phyloP scores from a whole-genome alignment of 1,140 invertebrate species.

The Cotesia typhae region DNA sequence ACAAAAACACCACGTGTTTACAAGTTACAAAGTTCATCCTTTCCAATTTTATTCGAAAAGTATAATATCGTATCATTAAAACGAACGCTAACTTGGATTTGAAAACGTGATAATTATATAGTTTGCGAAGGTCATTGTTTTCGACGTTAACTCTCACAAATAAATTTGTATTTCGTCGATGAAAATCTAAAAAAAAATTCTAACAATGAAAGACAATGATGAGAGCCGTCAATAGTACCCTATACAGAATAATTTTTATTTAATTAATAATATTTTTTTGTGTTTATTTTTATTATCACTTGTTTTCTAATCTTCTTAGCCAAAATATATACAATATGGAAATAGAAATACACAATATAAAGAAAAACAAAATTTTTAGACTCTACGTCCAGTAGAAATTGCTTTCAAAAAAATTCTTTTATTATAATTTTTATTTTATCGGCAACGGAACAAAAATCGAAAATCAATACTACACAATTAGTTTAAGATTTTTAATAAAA shows the following conservation, averaged over 20 bases:
- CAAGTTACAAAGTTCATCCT: neutral
- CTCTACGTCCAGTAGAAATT: neutral
- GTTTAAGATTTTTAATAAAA: slow-evolving; percentile 35
- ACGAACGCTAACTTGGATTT: neutral
- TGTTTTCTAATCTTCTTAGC: slow-evolving; percentile 23
- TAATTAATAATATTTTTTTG: slow-evolving; percentile 10
- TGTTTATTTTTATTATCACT: slow-evolving; percentile 11
- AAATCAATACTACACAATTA: slow-evolving; percentile 31
- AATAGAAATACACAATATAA: slow-evolving; percentile 6
- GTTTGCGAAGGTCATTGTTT: neutral
- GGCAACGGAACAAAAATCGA: slow-evolving; percentile 19
- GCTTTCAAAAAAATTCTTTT: no score
- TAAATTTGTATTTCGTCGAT: neutral
- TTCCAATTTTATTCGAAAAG: neutral
- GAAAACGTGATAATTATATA: slow-evolving; percentile 2
- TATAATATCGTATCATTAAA: neutral
- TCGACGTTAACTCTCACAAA: neutral
- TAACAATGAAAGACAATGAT: neutral
- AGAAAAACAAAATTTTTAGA: slow-evolving; percentile 1
- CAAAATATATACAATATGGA: slow-evolving; percentile 20
- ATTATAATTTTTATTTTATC: slow-evolving; percentile 12
- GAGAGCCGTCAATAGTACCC: slow-evolving; percentile 12
- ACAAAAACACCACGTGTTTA: neutral
- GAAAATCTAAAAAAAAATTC: neutral
- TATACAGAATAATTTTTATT: slow-evolving; percentile 3